These are phyloP conservation scores for Drosophila littoralis DNA, from an alignment of 1,140 invertebrate genomes.

Conservation along the genomic window DNA sequence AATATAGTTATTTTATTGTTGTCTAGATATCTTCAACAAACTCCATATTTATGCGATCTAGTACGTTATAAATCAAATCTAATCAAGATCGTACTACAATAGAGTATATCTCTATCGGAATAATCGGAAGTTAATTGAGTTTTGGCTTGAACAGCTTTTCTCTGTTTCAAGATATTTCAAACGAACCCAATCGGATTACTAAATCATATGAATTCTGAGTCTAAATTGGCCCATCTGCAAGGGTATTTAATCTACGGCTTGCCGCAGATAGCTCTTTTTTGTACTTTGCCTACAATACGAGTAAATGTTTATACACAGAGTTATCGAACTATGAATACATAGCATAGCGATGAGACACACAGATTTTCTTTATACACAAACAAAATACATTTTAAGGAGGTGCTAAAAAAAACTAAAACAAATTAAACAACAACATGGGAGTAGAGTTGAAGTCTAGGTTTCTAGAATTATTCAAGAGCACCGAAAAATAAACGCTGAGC, in stretches of 20 bases:
- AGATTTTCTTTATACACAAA: constrained; percentile 26
- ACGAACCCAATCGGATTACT: too few species aligned
- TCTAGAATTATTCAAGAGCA: constrained; percentile 23
- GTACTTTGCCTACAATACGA: constrained; percentile 2
- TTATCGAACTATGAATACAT: constrained; percentile 23
- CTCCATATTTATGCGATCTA: too few species aligned
- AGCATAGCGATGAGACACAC: constrained; percentile 28
- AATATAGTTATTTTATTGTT: too few species aligned
- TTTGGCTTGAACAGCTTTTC: too few species aligned
- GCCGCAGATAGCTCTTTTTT: background rate
- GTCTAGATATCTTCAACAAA: too few species aligned
- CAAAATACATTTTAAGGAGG: constrained; percentile 12
- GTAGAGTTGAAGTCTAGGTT: background rate
- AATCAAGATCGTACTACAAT: too few species aligned
- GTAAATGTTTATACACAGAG: constrained; percentile 23
- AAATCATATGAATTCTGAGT: too few species aligned
- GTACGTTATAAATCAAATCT: too few species aligned
- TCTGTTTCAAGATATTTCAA: too few species aligned
- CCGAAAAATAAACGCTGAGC: constrained; percentile 30
- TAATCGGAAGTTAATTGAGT: too few species aligned
- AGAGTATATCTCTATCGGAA: too few species aligned
- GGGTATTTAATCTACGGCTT: background rate
- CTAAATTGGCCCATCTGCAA: background rate
- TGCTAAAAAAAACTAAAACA: constrained; percentile 19
- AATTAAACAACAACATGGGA: constrained; percentile 12